Conservation (phyloP, 2,113 vertebrate genomes). For the Channa maculata region DNA sequence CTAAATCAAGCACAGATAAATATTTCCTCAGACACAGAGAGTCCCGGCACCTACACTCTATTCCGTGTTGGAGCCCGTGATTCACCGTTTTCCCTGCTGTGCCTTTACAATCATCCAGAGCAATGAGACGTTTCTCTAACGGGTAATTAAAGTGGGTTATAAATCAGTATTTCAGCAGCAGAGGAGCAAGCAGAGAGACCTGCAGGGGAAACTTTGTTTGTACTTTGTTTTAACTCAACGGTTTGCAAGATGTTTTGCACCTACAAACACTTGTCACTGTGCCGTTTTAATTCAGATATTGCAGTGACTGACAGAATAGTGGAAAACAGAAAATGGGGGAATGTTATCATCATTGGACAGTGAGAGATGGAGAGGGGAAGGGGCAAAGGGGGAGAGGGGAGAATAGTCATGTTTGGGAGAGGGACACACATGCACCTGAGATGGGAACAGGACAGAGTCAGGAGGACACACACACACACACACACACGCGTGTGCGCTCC, state of each 20-base stretch:
- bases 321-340: background rate
- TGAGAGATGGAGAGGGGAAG: background rate
- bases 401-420: constrained; percentile 35
- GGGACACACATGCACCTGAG: constrained; percentile 38
- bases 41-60: background rate
- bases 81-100: constrained; percentile 15
- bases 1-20: too few relatives aligned
- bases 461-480: constrained; percentile 5
- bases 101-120: constrained; percentile 15
- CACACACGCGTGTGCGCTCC: background rate
- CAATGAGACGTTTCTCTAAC: constrained; percentile 34
- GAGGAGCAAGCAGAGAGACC: constrained; percentile 27
- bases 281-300: background rate
- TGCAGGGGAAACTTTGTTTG: constrained; percentile 39
- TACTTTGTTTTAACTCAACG: constrained; percentile 31
- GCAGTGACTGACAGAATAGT: too few relatives aligned
- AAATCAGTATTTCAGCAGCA: constrained; percentile 40
- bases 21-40: background rate
- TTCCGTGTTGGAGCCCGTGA: background rate
- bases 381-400: constrained; percentile 24
- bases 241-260: background rate
- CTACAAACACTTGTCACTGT: background rate
- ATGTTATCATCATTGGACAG: background rate
- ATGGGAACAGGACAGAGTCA: constrained; percentile 41
- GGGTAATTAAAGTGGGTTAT: constrained; percentile 42